phyloP scores from a whole-genome alignment of 2,797 vertebrate species.

The Tolypeutes matacus region DNA sequence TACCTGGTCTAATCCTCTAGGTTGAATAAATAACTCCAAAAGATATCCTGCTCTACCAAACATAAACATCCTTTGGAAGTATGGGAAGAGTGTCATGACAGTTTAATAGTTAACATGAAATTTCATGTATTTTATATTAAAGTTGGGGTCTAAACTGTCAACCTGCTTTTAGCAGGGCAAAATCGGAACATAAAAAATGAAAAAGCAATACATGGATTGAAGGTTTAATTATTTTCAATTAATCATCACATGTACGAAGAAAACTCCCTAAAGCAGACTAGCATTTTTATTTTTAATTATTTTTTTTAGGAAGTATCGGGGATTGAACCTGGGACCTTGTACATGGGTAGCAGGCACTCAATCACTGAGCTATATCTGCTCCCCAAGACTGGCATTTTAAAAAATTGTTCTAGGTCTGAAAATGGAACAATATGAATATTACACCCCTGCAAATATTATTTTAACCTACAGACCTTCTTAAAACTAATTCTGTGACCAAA shows the following conservation, averaged over 20 bases:
- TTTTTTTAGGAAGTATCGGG: too few species aligned
- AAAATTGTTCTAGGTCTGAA: conserved; percentile 51
- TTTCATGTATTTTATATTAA: not conserved
- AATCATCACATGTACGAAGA: not conserved
- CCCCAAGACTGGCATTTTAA: not conserved
- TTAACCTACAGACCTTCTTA: not conserved
- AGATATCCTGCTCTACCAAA: not conserved
- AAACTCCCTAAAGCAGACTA: conserved; percentile 6
- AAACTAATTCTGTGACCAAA: conserved; percentile 13
- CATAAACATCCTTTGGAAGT: conserved; percentile 48
- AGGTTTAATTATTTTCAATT: conserved; percentile 7
- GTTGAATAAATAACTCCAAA: conserved; percentile 57
- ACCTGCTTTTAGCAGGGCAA: not conserved
- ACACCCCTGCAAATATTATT: not conserved
- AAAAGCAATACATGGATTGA: not conserved
- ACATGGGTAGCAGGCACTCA: too few species aligned
- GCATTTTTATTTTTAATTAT: not conserved
- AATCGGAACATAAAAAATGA: conserved; percentile 24
- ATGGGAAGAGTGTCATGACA: not conserved
- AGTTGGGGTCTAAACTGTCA: not conserved
- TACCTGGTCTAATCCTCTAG: not conserved
- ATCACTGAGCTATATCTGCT: too few species aligned
- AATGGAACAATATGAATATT: conserved; percentile 21
- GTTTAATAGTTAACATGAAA: not conserved
- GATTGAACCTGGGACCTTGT: too few species aligned